These are phyloP conservation scores for Streptopelia turtur DNA, from an alignment of 2,797 vertebrate genomes.

Conservation along the genomic window DNA sequence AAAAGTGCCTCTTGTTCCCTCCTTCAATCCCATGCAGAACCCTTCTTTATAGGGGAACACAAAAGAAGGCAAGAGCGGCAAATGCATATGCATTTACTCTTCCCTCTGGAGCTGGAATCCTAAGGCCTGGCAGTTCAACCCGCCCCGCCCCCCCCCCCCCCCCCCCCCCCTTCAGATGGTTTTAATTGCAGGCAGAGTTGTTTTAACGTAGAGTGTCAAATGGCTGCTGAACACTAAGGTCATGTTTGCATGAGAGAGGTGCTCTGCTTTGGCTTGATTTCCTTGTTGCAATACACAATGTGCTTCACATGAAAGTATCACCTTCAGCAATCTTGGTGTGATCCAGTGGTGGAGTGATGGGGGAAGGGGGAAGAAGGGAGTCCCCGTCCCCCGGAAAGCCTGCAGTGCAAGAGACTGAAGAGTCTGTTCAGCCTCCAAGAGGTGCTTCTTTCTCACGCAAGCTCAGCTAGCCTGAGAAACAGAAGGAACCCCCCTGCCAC, in stretches of 20 bases:
- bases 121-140: background rate
- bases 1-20: background rate
- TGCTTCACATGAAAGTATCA: background rate
- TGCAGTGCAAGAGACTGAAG: background rate
- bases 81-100: background rate
- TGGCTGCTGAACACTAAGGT: background rate
- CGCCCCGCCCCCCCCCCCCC: too few species aligned
- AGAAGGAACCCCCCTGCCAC: background rate
- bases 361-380: background rate
- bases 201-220: background rate
- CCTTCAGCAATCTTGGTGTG: background rate
- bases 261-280: background rate
- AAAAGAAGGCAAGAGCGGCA: background rate
- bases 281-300: background rate
- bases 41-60: background rate
- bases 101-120: background rate
- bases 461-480: background rate
- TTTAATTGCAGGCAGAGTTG: background rate
- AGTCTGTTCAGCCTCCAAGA: background rate
- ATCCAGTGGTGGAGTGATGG: background rate
- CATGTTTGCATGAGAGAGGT: background rate
- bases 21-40: background rate
- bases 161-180: background rate
- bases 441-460: background rate
- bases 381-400: background rate